Base-by-base conservation (phyloP, 2,797 vertebrate genomes). In the Sebastolobus altivelis region DNA sequence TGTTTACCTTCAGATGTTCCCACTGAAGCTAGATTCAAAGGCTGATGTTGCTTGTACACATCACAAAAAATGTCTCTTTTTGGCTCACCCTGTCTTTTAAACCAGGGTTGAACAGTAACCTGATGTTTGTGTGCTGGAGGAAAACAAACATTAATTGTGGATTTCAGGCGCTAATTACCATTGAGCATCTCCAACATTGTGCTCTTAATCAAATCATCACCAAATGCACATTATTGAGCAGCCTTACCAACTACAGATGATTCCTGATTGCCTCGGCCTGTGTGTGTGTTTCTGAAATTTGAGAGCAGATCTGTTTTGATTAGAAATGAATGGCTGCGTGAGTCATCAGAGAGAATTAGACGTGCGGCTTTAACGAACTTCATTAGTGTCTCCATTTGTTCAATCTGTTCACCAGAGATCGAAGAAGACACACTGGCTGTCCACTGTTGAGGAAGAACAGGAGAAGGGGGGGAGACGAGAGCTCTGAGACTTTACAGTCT, bases 261-360 rank as follows among this genome's bases (percentile, higher is more conserved):
- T 56, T 86, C 66, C 65, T 83, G 66, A 87, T 84, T 88, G 79
- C 69, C 11, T 81, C 54, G 65, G 46, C 6, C 62, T 61, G 25
- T 56, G 40, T 35, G 22, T 63, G 60, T 43, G 73, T 18, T 58
- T 79, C 9, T 74, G 25, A 72, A 84, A 87, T 85, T 25, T 82
- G 80, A 63, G 77, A 84, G 80, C 22, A 69, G 49, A 86, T 90
- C 77, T 78, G 67, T 69, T 90, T 87, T 90, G 88, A 91, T 93
- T 86, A 77, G 82, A 78, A 84, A 85, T 80, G 68, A 88, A 88
- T 70, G 65, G 58, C 62, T 62, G 43, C 62, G 80, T 65, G 82
- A 88, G 82, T 81, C 70, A 81, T 87, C 70, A 83, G 40, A 65
- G 78, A 72, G 58, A 86, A 80, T 76, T 72, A 78, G 77, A 85